Evolutionary conservation across 2,113 vertebrate genomes (phyloP).

Genomic region (Salvelinus sp.): DNA sequence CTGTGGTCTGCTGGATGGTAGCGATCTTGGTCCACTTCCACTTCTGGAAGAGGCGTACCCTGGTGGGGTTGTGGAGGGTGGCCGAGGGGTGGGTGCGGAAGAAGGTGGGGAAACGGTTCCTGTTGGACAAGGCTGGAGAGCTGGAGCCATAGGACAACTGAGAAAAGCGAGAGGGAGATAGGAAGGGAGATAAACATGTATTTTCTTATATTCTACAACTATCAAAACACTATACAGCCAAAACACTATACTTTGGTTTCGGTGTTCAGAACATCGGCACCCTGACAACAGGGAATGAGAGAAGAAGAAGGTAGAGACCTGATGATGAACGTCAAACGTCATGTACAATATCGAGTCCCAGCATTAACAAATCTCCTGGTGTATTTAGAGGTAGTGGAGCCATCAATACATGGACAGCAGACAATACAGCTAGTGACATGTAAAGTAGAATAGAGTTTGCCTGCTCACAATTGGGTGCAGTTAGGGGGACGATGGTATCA

Average conservation of each 20-base stretch:
- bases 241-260: neutral
- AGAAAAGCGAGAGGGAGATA: neutral
- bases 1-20: conserved; percentile 96
- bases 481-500: neutral
- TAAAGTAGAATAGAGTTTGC: neutral
- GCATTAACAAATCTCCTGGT: neutral
- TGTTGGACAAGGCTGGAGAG: conserved; percentile 90
- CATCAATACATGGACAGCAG: neutral
- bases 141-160: conserved; percentile 95
- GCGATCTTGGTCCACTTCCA: conserved; percentile 97
- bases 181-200: neutral
- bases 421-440: neutral
- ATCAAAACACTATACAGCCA: no score
- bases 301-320: neutral
- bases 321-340: neutral
- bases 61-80: conserved; percentile 92
- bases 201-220: neutral
- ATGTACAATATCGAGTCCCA: neutral
- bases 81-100: conserved; percentile 93
- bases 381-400: neutral
- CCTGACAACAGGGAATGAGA: neutral
- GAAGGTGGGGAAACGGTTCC: conserved; percentile 92
- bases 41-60: conserved; percentile 92
- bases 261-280: neutral
- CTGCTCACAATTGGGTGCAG: neutral